Evolutionary conservation across 2,797 vertebrate genomes (phyloP).

Genomic region (Enoplosus armatus): DNA sequence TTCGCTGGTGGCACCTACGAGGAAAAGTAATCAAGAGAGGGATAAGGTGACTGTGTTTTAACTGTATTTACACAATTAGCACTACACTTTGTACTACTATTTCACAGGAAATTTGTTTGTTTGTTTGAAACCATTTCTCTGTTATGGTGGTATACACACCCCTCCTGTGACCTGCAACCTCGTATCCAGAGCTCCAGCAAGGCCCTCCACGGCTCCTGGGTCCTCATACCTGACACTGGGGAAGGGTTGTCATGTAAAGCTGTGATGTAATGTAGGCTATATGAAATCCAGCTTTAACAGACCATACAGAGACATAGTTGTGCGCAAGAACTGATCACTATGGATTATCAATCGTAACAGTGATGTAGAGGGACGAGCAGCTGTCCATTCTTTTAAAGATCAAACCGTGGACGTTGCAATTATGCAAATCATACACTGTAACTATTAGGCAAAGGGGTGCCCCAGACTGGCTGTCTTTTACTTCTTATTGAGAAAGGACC

Average conservation of each 20-base stretch:
- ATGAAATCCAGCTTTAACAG: not conserved
- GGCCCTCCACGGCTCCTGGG: slow-evolving; percentile 92
- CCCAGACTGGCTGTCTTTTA: not conserved
- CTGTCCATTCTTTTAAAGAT: not conserved
- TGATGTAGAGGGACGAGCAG: not conserved
- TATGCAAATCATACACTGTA: not conserved
- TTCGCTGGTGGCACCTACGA: slow-evolving; percentile 85
- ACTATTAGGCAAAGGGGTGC: not conserved
- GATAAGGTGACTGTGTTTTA: not conserved
- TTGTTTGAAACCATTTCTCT: not conserved
- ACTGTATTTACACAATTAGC: not conserved
- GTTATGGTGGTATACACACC: slow-evolving; percentile 80
- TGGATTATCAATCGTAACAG: not conserved
- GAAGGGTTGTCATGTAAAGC: not conserved
- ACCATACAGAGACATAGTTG: too few species aligned
- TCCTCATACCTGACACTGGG: slow-evolving; percentile 95
- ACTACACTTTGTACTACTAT: not conserved
- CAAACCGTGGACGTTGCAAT: not conserved
- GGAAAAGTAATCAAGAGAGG: not conserved
- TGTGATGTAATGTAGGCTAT: not conserved
- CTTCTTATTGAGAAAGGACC: not conserved
- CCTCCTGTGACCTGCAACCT: slow-evolving; percentile 93
- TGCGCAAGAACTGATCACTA: not conserved
- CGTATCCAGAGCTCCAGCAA: slow-evolving; percentile 93
- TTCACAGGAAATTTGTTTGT: not conserved